A percentile compares a stretch with the other conserved stretches of the same genome.
These are phyloP conservation scores for Montipora foliosa DNA, from an alignment of 64 coral and sea anemone genomes.

Conservation along the genomic window DNA sequence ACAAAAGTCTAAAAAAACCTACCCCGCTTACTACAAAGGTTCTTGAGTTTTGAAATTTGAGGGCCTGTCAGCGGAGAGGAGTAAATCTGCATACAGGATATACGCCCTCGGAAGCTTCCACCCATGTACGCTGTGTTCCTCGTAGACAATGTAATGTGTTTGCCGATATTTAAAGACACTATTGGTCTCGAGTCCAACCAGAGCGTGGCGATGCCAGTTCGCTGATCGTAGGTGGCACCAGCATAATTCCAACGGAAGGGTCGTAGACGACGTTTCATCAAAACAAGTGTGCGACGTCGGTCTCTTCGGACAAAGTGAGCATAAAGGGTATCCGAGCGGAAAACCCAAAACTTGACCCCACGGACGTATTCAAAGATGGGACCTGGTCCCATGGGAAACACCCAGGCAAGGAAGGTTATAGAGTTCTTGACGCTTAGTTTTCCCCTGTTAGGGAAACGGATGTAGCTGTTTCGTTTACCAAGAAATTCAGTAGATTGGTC, in stretches of 20 bases:
- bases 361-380: slow-evolving; percentile 63
- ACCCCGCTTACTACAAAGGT: slow-evolving; percentile 92
- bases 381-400: slow-evolving; percentile 40
- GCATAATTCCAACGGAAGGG: slow-evolving; percentile 83
- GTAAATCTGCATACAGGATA: slow-evolving; percentile 86
- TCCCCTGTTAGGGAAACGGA: slow-evolving; percentile 65
- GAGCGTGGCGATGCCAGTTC: slow-evolving; percentile 65
- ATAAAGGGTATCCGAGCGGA: slow-evolving; percentile 70
- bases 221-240: slow-evolving; percentile 70
- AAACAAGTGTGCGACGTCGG: slow-evolving; percentile 8
- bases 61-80: slow-evolving; percentile 52
- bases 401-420: slow-evolving; percentile 71
- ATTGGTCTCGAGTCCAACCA: slow-evolving; percentile 72
- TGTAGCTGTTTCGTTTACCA: slow-evolving; percentile 38
- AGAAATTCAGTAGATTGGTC: slow-evolving; percentile 61
- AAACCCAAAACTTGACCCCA: slow-evolving; percentile 57
- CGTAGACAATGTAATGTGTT: slow-evolving; percentile 65
- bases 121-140: slow-evolving; percentile 69
- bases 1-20: background rate
- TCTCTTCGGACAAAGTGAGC: slow-evolving; percentile 63
- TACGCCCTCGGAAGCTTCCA: slow-evolving; percentile 65
- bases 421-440: slow-evolving; percentile 48
- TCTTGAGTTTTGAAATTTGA: slow-evolving; percentile 81
- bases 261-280: slow-evolving; percentile 51
- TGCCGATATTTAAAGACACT: slow-evolving; percentile 30